Base-by-base conservation (phyloP, 1,140 invertebrate genomes). In the Oryzaephilus surinamensis region DNA sequence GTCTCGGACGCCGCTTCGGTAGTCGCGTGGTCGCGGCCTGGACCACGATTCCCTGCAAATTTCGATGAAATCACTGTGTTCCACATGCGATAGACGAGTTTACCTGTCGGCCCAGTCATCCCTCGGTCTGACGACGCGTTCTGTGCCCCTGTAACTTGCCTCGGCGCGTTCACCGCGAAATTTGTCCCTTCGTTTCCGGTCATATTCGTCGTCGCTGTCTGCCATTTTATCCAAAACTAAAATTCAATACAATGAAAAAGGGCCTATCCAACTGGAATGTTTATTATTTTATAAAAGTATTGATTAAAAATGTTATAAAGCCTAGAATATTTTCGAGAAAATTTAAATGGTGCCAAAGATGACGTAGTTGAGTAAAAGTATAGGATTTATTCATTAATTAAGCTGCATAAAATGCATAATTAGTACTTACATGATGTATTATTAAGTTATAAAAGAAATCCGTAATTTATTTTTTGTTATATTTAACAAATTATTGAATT, bases 161-260 rank as follows among this genome's bases (percentile, higher is more conserved):
- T 80, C 79, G 38, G 78, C 77, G 44, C 87, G 70, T 70, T 92
- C 87, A 6, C 86, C 87, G 32, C 86, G 73, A 55, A 92, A 92
- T 60, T 92, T 92, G 51, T 92, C 87, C 19, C 88, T 69, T 26
- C 86, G 65, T 57, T 91, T 89, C 16, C 84, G 73, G 61, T 91
- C 86, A 53, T 90, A 90, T 58, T 92, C 87, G 65, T 92, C 88
- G 61, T 92, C 88, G 50, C 85, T 89, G 58, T 92, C 88, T 44
- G 68, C 88, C 88, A 92, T 92, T 46, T 51, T 24, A 26, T 39
- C 17, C 26, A 29, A 24, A 16, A 13, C 12, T 12, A 29, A 12
- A 7, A 29, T 7, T 11, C 13, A 13, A 12, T 7, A 13, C 28
- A 13, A 29, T 29, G 28, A 29, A 16, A 12, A 7, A n/a, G n/a